Evolutionary conservation across 2,888 invertebrate genomes (phyloP), one percentile per base, ranked within the genome.

Genomic region (Diogma glabrata): DNA sequence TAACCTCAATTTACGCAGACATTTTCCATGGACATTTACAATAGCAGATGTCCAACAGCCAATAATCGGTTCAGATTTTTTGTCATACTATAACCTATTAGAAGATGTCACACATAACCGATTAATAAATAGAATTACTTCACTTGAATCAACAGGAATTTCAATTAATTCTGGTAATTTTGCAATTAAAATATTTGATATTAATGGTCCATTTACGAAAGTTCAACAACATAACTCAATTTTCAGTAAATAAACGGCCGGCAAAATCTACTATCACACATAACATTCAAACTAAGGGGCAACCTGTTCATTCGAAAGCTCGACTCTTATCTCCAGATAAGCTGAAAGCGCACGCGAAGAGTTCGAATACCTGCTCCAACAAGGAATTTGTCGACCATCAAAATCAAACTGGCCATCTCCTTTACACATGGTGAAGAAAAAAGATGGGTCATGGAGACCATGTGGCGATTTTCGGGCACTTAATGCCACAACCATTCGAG

Each of bases 251-350:
- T n/a, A n/a, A n/a, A n/a, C n/a, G n/a, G n/a, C n/a, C n/a, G n/a
- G n/a, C n/a, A n/a, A n/a, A n/a, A n/a, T n/a, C n/a, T n/a, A n/a
- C n/a, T n/a, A n/a, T n/a, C n/a, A n/a, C n/a, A n/a, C n/a, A n/a
- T n/a, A n/a, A n/a, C n/a, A n/a, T n/a, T n/a, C n/a, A n/a, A 5
- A 51, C 50, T n/a, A 47, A 6, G 5, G 30, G 38, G 14, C 45
- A 36, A 17, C 54, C 51, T 14, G 33, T 45, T 10, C 10, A 12
- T 26, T 2, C 20, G n/a, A 45, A 36, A 53, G 53, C 52, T 20
- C 52, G 52, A 12, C 52, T 36, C 50, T 20, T 51, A 30, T 24
- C 16, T 20, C 20, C 46, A 8, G 28, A 49, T 7, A 50, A 51
- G 24, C 10, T 47, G 9, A 36, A 12, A 28, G 14, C 26, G 33